A percentile compares a stretch with the other conserved stretches of the same genome.
These are phyloP conservation scores for Cecidostiba fungosa DNA, from an alignment of 2,888 invertebrate species.

Conservation along the genomic window DNA sequence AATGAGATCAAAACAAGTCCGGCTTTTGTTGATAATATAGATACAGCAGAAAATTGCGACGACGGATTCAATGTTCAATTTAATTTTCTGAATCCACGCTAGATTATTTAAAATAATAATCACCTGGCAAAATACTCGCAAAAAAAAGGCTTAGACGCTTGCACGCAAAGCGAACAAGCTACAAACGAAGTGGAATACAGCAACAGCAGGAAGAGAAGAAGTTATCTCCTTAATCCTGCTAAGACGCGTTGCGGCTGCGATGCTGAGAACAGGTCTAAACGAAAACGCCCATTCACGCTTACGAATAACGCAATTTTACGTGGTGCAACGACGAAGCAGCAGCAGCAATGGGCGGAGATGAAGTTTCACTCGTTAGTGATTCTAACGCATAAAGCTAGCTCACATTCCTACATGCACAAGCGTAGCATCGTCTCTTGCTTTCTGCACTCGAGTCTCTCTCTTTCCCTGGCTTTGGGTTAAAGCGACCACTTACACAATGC, in stretches of 20 bases:
- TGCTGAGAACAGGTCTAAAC: slow-evolving; percentile 19
- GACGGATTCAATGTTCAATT: background rate
- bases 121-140: too few relatives aligned
- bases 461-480: background rate
- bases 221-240: slow-evolving; percentile 52
- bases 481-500: slow-evolving; percentile 24
- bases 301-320: slow-evolving; percentile 71
- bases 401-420: slow-evolving; percentile 47
- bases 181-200: too few relatives aligned
- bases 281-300: slow-evolving; percentile 55
- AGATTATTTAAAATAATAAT: too few relatives aligned
- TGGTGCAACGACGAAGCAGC: slow-evolving; percentile 23
- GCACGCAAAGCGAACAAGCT: too few relatives aligned
- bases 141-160: too few relatives aligned
- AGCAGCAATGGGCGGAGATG: slow-evolving; percentile 59
- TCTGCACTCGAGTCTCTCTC: slow-evolving; percentile 4
- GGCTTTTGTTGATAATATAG: background rate
- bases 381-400: slow-evolving; percentile 57
- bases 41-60: background rate
- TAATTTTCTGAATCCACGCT: background rate
- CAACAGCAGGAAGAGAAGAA: slow-evolving; percentile 5
- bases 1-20: slow-evolving; percentile 5
- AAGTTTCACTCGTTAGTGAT: slow-evolving; percentile 67
- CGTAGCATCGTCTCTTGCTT: background rate
- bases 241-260: slow-evolving; percentile 38